Conservation (phyloP, 2,797 vertebrate species). For the Dermochelys coriacea region DNA sequence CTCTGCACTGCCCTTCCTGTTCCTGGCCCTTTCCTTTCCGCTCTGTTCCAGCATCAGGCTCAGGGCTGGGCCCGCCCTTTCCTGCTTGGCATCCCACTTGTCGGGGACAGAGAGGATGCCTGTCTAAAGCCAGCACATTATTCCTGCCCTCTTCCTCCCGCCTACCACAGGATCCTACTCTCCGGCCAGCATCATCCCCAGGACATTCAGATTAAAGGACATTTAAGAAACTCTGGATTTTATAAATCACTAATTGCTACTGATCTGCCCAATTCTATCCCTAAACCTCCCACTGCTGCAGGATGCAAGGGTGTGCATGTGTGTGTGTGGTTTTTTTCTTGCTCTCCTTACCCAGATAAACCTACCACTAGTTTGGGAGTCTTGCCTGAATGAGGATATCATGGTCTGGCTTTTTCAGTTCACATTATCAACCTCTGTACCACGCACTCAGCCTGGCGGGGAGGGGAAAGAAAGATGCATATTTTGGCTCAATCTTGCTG, state of each 20-base stretch:
- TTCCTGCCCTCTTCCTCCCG: rapidly evolving
- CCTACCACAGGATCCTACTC: background rate
- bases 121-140: rapidly evolving
- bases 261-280: background rate
- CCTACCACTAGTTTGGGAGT: background rate
- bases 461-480: background rate
- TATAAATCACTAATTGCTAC: background rate
- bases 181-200: background rate
- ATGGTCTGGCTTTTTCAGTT: no score
- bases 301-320: background rate
- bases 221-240: background rate
- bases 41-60: background rate
- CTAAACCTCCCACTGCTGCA: background rate
- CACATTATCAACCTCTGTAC: rapidly evolving
- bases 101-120: rapidly evolving
- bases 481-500: rapidly evolving
- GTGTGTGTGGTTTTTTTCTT: background rate
- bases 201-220: background rate
- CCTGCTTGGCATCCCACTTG: conserved; percentile 59
- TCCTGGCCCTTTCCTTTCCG: conserved; percentile 59
- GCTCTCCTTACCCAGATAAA: background rate
- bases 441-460: rapidly evolving
- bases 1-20: conserved; percentile 48
- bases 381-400: background rate
- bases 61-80: conserved; percentile 53